Percentiles rank a stretch among this genome's conserved stretches.
Conservation (phyloP, 2,113 vertebrate genomes). For the Prionailurus viverrinus region DNA sequence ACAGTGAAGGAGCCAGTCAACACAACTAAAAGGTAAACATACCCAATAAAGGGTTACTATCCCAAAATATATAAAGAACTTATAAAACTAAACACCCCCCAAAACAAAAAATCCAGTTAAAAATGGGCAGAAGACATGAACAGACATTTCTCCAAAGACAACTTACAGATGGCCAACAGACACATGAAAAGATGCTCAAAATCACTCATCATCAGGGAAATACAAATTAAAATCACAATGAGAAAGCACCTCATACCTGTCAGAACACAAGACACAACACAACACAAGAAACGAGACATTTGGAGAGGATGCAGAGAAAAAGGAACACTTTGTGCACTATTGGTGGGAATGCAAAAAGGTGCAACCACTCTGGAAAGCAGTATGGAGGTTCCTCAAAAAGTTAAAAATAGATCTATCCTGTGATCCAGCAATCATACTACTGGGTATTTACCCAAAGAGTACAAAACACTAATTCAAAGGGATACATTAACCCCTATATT, state of each 20-base stretch:
- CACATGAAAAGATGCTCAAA: not conserved
- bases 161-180: not conserved
- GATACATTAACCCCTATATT: not conserved
- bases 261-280: not conserved
- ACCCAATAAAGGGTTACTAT: not conserved
- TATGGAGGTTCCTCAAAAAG: not conserved
- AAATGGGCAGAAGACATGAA: not conserved
- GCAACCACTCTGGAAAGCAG: not conserved
- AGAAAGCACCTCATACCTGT: not conserved
- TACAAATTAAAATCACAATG: not conserved
- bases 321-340: not conserved
- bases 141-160: not conserved
- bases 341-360: not conserved
- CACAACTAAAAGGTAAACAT: not conserved
- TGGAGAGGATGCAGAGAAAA: not conserved
- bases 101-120: not conserved
- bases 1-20: not conserved
- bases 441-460: not conserved
- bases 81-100: not conserved
- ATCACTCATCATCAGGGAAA: not conserved
- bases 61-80: not conserved
- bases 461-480: not conserved
- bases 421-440: not conserved
- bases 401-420: not conserved
- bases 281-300: not conserved